A percentile compares a stretch with the other conserved stretches of the same genome.
phyloP scores from a whole-genome alignment of 2,888 invertebrate species.

The Shargacucullia verbasci region DNA sequence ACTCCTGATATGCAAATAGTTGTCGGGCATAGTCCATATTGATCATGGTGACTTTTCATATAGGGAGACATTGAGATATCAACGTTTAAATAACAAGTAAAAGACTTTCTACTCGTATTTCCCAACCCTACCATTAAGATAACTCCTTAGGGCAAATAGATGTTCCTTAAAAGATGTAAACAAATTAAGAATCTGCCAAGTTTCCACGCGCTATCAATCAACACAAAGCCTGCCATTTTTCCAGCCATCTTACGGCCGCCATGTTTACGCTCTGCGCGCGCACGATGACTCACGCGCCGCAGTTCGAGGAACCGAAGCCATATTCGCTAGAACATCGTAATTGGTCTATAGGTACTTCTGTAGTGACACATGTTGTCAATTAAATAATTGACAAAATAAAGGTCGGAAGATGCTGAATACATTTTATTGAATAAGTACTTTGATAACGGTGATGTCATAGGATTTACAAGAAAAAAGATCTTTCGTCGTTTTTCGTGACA shows the following conservation, averaged over 20 bases:
- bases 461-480: conserved; percentile 2
- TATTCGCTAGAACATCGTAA: conserved; percentile 8
- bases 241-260: conserved; percentile 3
- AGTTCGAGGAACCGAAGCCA: conserved; percentile 11
- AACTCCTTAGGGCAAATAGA: no score
- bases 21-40: no score
- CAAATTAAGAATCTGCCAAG: no score
- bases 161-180: no score
- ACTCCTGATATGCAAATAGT: no score
- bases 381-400: conserved; percentile 2
- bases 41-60: no score
- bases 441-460: conserved; percentile 4
- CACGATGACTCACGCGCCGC: conserved; percentile 4
- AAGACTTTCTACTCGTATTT: no score
- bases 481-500: no score
- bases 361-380: conserved; percentile 12
- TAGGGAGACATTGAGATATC: no score
- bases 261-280: conserved; percentile 24
- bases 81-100: no score
- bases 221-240: background rate
- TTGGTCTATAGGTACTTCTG: background rate
- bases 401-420: background rate
- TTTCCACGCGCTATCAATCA: background rate
- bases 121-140: no score
- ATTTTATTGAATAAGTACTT: background rate